Conservation (phyloP, 1,140 invertebrate species). For the Danaus plexippus region DNA sequence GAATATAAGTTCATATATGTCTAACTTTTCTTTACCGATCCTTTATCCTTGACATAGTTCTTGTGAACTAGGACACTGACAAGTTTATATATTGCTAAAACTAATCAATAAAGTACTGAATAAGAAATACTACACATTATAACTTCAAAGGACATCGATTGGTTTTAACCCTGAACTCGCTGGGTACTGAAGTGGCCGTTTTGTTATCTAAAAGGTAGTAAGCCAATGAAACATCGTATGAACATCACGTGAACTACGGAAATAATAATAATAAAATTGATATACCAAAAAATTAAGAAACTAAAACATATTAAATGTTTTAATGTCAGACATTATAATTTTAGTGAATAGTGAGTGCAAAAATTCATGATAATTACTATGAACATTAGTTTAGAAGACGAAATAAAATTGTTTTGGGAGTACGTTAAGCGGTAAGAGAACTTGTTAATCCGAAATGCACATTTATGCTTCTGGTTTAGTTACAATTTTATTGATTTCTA, state of each 20-base stretch:
- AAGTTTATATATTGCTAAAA: too few species aligned
- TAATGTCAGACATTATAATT: too few species aligned
- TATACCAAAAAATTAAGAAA: too few species aligned
- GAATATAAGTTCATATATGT: too few species aligned
- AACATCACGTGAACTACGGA: conserved; percentile 12
- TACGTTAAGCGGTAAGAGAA: conserved; percentile 56
- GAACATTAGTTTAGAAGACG: conserved; percentile 48
- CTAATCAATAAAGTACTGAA: conserved; percentile 13
- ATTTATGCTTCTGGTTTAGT: too few species aligned
- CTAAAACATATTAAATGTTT: background rate
- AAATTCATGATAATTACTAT: conserved; percentile 13
- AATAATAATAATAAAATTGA: too few species aligned
- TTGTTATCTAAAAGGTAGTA: conserved; percentile 9
- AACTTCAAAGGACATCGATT: conserved; percentile 27
- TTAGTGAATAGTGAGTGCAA: background rate
- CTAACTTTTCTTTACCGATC: too few species aligned
- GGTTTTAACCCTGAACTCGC: conserved; percentile 33
- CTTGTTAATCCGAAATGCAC: background rate
- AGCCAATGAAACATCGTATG: conserved; percentile 14
- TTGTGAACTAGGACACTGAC: too few species aligned
- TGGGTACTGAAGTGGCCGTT: conserved; percentile 18
- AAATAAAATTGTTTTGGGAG: conserved; percentile 60
- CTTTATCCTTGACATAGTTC: too few species aligned
- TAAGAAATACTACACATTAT: conserved; percentile 11
- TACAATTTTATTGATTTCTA: too few species aligned